These are phyloP conservation scores for Fragum sueziense DNA, from an alignment of 2,888 invertebrate genomes.

Conservation along the genomic window DNA sequence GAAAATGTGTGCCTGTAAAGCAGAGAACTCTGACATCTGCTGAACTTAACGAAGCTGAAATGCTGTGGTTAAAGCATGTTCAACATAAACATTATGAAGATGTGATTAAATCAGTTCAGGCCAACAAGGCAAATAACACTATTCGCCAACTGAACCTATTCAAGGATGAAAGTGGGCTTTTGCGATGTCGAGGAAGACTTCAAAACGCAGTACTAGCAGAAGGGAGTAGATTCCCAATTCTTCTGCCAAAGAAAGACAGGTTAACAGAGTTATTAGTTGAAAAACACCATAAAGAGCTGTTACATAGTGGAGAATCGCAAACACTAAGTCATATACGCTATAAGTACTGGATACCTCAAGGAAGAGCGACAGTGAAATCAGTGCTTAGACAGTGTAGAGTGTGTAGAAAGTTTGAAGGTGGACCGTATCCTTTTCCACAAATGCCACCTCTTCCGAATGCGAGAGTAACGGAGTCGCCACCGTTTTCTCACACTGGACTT, in stretches of 20 bases:
- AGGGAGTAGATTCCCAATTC: conserved; percentile 21
- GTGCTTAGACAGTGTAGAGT: not conserved
- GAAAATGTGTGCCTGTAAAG: not conserved
- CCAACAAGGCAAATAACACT: conserved; percentile 10
- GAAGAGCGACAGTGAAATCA: not conserved
- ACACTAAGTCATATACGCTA: not conserved
- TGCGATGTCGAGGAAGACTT: conserved; percentile 27
- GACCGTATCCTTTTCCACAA: not conserved
- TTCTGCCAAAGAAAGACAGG: conserved; percentile 9
- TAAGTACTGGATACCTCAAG: not conserved
- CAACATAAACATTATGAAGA: conserved; percentile 16
- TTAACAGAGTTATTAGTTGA: conserved; percentile 17
- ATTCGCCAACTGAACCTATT: conserved; percentile 17
- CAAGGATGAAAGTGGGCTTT: conserved; percentile 8
- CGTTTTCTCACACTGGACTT: not conserved
- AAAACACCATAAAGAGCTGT: not conserved
- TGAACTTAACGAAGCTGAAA: conserved; percentile 23
- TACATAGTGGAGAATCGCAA: not conserved
- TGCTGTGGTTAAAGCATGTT: conserved; percentile 22
- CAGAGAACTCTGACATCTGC: not conserved
- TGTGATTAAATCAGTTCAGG: conserved; percentile 1
- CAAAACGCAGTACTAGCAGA: conserved; percentile 20
- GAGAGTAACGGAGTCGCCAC: not conserved
- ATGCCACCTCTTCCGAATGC: not conserved
- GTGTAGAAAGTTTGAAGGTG: not conserved